Base-by-base conservation (phyloP, 2,888 invertebrate species). In the Xestia ashworthii region DNA sequence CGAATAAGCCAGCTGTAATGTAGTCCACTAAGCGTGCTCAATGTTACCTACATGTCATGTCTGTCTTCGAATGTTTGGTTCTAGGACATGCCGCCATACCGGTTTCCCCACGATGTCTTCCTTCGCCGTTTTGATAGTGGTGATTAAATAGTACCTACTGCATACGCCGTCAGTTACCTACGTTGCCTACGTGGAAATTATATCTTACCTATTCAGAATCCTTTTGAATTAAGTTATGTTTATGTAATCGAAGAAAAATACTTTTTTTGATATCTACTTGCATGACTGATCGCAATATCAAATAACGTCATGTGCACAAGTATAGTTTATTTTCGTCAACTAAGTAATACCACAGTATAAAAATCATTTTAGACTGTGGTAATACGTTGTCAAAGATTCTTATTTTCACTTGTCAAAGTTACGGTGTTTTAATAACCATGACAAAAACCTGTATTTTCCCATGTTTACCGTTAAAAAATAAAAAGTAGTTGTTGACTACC, bases 381-480 rank as follows among this genome's bases (percentile, higher is more conserved):
- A n/a, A 11, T n/a, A 38, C 1, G 11, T 41, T 62, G 44, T 38
- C 12, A 46, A 62, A 46, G 19, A 14, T 25, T 44, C 0, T 64
- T 64, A 11, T 38, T 22, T 22, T n/a, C 1, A 22, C n/a, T n/a
- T 64, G 12, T 65, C n/a, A n/a, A 44, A 65, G 3, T 44, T 44
- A 41, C n/a, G 65, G 41, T 65, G 41, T 44, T 65, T 14, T 65
- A 65, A 44, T 44, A n/a, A n/a, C 44, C 22, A 44, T 14, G n/a
- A 19, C 32, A n/a, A 69, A 79, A 76, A 22, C 53, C 65, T 3
- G 41, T 67, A n/a, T 55, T 77, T 67, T 70, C 48, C 38, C 68
- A 69, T 68, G 76, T 44, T 65, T 50, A 80, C 76, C 16, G 76
- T 76, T 76, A 55, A 14, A 19, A 74, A 64, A 65, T 82, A 58